Percentiles rank a stretch among this genome's conserved stretches.
These are phyloP conservation scores for Sylvilagus bachmani DNA, from an alignment of 2,113 vertebrate genomes.

Conservation along the genomic window DNA sequence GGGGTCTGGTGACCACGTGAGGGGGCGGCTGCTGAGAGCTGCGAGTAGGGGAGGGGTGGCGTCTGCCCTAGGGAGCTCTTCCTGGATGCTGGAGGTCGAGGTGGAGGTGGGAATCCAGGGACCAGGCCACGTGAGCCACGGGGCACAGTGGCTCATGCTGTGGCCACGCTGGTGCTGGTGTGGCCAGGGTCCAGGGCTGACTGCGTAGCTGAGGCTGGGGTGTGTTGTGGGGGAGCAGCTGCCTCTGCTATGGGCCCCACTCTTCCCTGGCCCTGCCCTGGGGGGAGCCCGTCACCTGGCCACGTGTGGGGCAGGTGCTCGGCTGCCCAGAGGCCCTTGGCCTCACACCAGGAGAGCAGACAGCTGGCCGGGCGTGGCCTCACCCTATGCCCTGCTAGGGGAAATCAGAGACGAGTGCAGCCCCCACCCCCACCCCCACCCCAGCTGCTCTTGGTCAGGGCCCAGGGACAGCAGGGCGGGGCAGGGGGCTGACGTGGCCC, in stretches of 20 bases:
- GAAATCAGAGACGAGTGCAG: too few relatives aligned
- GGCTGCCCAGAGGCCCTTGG: neutral
- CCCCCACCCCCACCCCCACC: too few relatives aligned
- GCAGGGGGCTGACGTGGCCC: too few relatives aligned
- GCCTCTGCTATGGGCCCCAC: too few relatives aligned
- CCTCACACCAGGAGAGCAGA: too few relatives aligned
- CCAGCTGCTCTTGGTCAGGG: neutral
- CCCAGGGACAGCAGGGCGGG: neutral
- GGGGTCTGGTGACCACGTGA: neutral
- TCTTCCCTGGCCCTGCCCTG: neutral
- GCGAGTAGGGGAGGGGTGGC: fast-evolving
- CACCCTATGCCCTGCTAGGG: neutral
- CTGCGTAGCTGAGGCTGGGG: too few relatives aligned
- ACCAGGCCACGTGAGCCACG: fast-evolving
- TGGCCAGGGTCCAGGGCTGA: neutral
- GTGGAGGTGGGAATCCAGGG: neutral
- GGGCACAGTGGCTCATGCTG: neutral
- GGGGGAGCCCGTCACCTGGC: neutral
- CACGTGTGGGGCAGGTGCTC: neutral
- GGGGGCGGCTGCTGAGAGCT: neutral
- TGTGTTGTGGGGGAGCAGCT: too few relatives aligned
- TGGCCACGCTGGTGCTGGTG: neutral
- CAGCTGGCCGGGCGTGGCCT: neutral
- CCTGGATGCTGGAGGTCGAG: fast-evolving
- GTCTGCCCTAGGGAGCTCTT: neutral